Evolutionary conservation across 1,140 invertebrate species (phyloP), one percentile per base, ranked within the genome.

Genomic region (Oreohelix idahoensis): DNA sequence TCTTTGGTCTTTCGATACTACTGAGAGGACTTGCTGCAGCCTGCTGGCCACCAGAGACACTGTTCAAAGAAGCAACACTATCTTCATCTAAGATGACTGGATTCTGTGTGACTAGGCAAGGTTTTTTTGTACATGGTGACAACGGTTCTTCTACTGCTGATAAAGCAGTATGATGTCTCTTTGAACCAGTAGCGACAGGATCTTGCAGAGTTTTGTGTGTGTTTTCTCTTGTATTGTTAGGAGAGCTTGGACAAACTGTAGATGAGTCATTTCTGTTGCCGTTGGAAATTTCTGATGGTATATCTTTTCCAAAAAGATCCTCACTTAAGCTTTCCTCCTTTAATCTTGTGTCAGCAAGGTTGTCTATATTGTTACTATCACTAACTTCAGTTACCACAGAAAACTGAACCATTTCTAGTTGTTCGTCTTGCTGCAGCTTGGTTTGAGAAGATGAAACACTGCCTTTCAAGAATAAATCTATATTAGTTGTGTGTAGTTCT

Each of bases 11-110:
- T 35, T 80, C 79, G 1, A n/a, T 2, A 23, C 1, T 29, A 49
- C 69, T 71, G 8, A 49, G 10, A 53, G 79, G 42, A 71, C 63
- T 71, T 45, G 79, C n/a, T 32, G 38, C 58, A 35, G 77, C 38
- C 13, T 26, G 0, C 29, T 66, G 79, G 10, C 35, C 35, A 71
- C 29, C 39, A 38, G n/a, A 39, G 29, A 32, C 26, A 49, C 79
- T 80, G 79, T 49, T 36, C 36, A 36, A 32, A 23, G 63, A 80
- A 29, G 69, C 32, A 32, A 45, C 69, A 66, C 79, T 80, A 35
- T 80, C 79, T 29, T 80, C 63, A 70, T 80, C 66, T 23, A 49
- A 20, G 17, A 35, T 53, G 11, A 76, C 17, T 35, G 29, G 20
- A 35, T 76, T 32, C 13, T 51, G 45, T 20, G 20, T 4, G 13